Conservation (phyloP, 2,113 vertebrate genomes). For the Lonchura striata region DNA sequence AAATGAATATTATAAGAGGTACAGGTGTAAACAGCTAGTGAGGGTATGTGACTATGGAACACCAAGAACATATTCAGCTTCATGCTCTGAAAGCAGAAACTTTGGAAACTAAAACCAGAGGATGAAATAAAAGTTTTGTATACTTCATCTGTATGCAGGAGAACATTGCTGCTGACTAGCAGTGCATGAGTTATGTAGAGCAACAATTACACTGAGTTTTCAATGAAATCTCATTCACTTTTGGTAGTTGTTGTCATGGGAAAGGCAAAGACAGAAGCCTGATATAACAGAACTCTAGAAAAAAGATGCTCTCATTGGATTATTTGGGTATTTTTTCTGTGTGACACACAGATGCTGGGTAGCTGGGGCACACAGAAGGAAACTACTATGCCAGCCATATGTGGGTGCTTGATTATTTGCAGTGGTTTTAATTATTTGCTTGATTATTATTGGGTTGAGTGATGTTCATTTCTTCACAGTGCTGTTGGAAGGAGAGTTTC, state of each 20-base stretch:
- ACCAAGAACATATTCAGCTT: neutral
- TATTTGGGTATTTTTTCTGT: neutral
- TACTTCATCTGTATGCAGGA: neutral
- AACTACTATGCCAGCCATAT: neutral
- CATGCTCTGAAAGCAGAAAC: neutral
- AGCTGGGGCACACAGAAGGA: neutral
- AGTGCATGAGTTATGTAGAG: neutral
- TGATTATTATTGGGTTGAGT: neutral
- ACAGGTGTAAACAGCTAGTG: neutral
- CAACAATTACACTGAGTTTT: neutral
- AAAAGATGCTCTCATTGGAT: neutral
- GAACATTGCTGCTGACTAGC: neutral
- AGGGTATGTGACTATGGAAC: neutral
- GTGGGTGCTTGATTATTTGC: neutral
- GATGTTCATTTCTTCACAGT: neutral
- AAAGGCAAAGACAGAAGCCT: neutral
- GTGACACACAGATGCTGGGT: neutral
- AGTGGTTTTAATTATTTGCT: too few relatives aligned
- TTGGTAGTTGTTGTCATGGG: neutral
- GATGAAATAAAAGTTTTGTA: neutral
- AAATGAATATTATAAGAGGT: neutral
- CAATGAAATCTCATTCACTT: neutral
- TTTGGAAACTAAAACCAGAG: neutral
- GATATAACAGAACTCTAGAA: neutral
- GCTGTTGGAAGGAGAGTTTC: neutral